Percentiles rank a stretch among this genome's conserved stretches.
Conservation (phyloP, 2,113 vertebrate species). For the Microcebus griseorufus region DNA sequence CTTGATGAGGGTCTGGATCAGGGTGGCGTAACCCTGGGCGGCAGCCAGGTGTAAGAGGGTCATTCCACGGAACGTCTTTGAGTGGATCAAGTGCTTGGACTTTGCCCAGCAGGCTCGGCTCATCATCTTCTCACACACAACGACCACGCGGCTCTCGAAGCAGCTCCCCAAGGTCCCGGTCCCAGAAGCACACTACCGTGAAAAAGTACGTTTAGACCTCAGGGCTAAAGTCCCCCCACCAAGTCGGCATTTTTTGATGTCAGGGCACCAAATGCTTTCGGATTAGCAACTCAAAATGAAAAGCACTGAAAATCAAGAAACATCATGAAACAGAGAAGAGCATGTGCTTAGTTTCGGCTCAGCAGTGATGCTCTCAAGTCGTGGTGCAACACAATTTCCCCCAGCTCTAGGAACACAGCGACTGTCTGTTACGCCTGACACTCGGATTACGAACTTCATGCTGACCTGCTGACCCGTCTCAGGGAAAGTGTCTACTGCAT, state of each 20-base stretch:
- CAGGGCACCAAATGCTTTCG: background rate
- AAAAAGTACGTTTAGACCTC: background rate
- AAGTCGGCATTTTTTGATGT: accelerated
- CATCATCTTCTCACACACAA: constrained; percentile 99
- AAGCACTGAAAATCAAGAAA: background rate
- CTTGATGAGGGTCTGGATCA: constrained; percentile 99
- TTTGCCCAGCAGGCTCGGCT: constrained; percentile 98
- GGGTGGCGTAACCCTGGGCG: constrained; percentile 97
- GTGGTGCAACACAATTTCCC: accelerated
- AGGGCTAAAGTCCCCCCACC: too few relatives aligned
- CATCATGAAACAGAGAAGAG: accelerated
- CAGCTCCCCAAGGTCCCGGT: constrained; percentile 93
- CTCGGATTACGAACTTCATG: background rate
- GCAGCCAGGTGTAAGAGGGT: constrained; percentile 97
- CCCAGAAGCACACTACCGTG: constrained; percentile 87
- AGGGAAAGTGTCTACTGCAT: background rate
- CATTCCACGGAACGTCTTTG: constrained; percentile 99
- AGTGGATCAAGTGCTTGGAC: constrained; percentile 99
- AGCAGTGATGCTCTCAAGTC: accelerated
- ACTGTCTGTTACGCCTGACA: background rate
- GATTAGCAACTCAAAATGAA: accelerated
- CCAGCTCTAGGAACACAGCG: background rate
- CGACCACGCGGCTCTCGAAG: constrained; percentile 97
- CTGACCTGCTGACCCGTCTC: accelerated
- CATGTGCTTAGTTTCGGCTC: accelerated